Evolutionary conservation across 2,888 invertebrate species (phyloP), one percentile per base, ranked within the genome.

Genomic region (Eupithecia vulgata): DNA sequence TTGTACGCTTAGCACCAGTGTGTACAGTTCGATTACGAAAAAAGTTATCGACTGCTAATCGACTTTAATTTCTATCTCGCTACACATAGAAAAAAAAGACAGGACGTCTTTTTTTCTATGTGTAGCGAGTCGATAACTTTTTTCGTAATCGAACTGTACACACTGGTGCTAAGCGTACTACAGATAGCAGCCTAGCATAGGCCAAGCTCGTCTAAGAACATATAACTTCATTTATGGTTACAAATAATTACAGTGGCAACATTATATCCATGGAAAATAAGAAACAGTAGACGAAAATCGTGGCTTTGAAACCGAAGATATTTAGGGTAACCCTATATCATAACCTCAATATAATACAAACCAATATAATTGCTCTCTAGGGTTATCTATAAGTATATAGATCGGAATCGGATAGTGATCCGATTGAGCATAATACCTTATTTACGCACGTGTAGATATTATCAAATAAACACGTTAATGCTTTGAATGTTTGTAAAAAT

Each of bases 401-500:
- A n/a, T n/a, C n/a, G n/a, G n/a, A n/a, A n/a, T n/a, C n/a, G n/a
- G n/a, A n/a, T n/a, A n/a, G n/a, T 0, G 15, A 61, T 61, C 61
- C 15, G 61, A 61, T 52, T 48, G 21, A 10, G 2, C 3, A 21
- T 34, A 34, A 17, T 17, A 17, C 15, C 7, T 61, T 0, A 61
- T 61, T 37, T 64, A 37, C 40, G 65, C 65, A 52, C 3, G 8
- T 42, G 59, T 69, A 61, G 68, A 62, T 45, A 45, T 17, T 40
- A 40, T n/a, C 62, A 25, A 68, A 40, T 37, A 45, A 34, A 65
- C 64, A 74, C 76, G 68, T 77, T 34, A 73, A 59, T 57, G 83
- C 83, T 83, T 82, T 81, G 72, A 78, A 79, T 82, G 82, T 84
- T 71, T 72, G 74, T 73, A 77, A 74, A 73, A 72, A 72, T 69